phyloP scores from a whole-genome alignment of 2,888 invertebrate genomes.

The Himalopsyche anomala region DNA sequence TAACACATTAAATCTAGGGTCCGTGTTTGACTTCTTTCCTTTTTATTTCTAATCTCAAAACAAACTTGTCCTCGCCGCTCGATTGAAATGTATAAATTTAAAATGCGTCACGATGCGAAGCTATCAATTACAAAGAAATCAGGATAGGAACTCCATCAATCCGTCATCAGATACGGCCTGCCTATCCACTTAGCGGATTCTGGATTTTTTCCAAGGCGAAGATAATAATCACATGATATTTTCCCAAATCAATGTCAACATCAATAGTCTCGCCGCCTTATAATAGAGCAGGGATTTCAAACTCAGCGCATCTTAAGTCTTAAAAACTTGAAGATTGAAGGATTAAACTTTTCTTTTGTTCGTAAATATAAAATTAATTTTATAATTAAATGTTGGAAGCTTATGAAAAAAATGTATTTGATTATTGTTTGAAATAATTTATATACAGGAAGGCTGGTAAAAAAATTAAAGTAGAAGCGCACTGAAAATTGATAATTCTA shows the following conservation, averaged over 20 bases:
- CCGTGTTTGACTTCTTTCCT: neutral
- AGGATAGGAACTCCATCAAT: slow-evolving; percentile 24
- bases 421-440: too few species aligned
- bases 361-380: too few species aligned
- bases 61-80: neutral
- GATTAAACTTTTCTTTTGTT: too few species aligned
- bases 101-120: neutral
- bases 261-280: slow-evolving; percentile 58
- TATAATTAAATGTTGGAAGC: too few species aligned
- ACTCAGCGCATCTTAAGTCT: neutral
- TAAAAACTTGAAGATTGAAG: too few species aligned
- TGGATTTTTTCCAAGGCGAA: neutral
- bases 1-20: slow-evolving; percentile 33
- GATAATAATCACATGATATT: slow-evolving; percentile 41
- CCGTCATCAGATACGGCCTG: slow-evolving; percentile 48
- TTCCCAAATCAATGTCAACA: slow-evolving; percentile 56
- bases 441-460: too few species aligned
- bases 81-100: slow-evolving; percentile 33
- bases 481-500: too few species aligned
- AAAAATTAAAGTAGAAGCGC: too few species aligned
- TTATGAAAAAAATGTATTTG: too few species aligned
- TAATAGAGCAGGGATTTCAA: slow-evolving; percentile 47
- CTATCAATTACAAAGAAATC: slow-evolving; percentile 32
- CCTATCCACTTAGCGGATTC: slow-evolving; percentile 49
- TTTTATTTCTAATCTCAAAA: slow-evolving; percentile 35